Base-by-base conservation (phyloP, 2,797 vertebrate genomes). In the Crenichthys baileyi region DNA sequence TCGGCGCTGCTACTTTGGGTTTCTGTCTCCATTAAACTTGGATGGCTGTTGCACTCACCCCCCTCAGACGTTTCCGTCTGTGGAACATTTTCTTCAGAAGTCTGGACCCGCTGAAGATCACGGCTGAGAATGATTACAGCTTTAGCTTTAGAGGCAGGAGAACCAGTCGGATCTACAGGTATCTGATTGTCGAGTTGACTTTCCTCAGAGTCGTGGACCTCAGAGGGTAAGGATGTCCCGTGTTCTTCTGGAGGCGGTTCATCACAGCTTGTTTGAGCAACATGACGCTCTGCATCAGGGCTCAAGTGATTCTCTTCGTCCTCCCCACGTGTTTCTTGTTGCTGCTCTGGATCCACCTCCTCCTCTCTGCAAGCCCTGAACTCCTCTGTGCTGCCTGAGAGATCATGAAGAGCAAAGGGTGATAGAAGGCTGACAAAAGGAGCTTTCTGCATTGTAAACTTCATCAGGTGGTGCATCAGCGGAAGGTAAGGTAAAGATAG, bases 341-440 rank as follows among this genome's bases (percentile, higher is more conserved):
- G 84, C 77, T 88, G 82, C 76, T 91, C 82, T 85, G 87, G 86
- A 83, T 87, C 86, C 86, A 86, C 24, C 76, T 92, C 91, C 85
- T 92, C 91, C 75, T 90, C 90, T 90, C 80, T 87, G 85, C 83
- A 87, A 92, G 87, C 83, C 85, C 87, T 89, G 82, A 91, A 83
- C 83, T 89, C 92, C 81, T 90, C 88, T 91, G 90, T 84, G 84
- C 88, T 89, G 86, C 95, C 95, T 96, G 94, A 85, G 94, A 95
- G 94, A 95, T 93, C 90, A 94, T 93, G 94, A 84, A 95, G 92
- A 94, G 92, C 85, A 94, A n/a, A 94, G 60, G 80, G 63, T 95
- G 90, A 92, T 82, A 81, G 76, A 79, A 79, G 71, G 85, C 88
- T 85, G 83, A 79, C 87, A 77, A 70, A 75, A 55, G 67, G 63